Conservation (phyloP, 2,797 vertebrate species). For the Sebastes diaconus region DNA sequence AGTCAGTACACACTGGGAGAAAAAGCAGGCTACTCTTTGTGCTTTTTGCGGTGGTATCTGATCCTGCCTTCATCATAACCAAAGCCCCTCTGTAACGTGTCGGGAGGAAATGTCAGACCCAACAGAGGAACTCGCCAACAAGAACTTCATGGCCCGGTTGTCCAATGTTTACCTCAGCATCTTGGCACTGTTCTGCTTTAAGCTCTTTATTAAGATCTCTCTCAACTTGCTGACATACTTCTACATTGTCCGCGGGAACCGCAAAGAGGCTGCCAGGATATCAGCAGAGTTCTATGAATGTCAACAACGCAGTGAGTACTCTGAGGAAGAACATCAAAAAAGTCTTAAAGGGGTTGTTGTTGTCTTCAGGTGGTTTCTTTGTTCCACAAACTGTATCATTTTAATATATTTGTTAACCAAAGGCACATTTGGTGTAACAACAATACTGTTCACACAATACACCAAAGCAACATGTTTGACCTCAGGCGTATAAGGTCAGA, state of each 20-base stretch:
- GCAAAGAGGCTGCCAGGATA: constrained; percentile 95
- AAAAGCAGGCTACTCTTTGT: constrained; percentile 51
- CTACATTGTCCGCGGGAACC: constrained; percentile 96
- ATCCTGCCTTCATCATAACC: constrained; percentile 57
- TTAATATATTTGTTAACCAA: not conserved
- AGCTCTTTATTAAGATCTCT: constrained; percentile 97
- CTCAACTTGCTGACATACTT: constrained; percentile 95
- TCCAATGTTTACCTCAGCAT: constrained; percentile 98
- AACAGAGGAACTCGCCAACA: constrained; percentile 84
- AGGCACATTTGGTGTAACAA: not conserved
- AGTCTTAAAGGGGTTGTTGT: not conserved
- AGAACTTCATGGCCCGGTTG: constrained; percentile 90
- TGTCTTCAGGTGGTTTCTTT: not conserved
- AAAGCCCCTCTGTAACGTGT: constrained; percentile 41
- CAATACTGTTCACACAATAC: not conserved
- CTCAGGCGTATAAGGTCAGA: constrained; percentile 16
- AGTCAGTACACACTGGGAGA: constrained; percentile 44
- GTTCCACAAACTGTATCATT: not conserved
- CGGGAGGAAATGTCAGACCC: constrained; percentile 89
- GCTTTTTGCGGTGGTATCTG: constrained; percentile 60
- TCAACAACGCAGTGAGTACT: constrained; percentile 89
- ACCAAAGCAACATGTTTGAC: not conserved
- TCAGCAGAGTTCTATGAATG: constrained; percentile 95
- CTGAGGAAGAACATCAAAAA: not conserved
- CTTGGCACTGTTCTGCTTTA: constrained; percentile 97